Evolutionary conservation across 2,888 invertebrate genomes (phyloP).

Genomic region (Eilema depressum): DNA sequence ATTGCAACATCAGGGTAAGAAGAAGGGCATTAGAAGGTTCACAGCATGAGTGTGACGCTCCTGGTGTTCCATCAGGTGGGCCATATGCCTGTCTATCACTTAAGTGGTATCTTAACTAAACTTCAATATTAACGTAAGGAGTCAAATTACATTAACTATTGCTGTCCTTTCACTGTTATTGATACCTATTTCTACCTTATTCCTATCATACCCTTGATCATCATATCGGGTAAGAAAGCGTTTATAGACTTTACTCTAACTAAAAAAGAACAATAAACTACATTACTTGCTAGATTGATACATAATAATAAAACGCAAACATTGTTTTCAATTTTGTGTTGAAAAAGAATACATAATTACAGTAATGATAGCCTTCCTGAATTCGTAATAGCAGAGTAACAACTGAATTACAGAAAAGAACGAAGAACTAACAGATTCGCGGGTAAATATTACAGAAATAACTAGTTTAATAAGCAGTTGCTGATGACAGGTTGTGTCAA

Average conservation of each 20-base stretch:
- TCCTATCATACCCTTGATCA: background rate
- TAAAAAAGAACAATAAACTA: too few species aligned
- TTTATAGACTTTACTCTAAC: too few species aligned
- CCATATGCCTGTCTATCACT: too few species aligned
- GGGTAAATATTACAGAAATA: conserved; percentile 32
- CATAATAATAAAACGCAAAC: background rate
- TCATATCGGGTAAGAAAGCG: background rate
- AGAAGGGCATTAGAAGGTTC: too few species aligned
- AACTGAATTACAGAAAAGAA: conserved; percentile 34
- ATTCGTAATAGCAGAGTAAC: conserved; percentile 5
- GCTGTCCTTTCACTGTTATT: background rate
- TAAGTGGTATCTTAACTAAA: too few species aligned
- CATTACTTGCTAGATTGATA: too few species aligned
- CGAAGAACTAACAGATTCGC: conserved; percentile 12
- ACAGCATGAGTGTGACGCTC: too few species aligned
- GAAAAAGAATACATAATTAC: background rate
- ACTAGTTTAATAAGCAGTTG: conserved; percentile 43
- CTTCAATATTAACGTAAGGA: too few species aligned
- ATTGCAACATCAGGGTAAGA: too few species aligned
- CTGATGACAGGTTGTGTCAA: conserved; percentile 62
- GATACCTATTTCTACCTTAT: background rate
- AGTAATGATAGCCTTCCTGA: conserved; percentile 5
- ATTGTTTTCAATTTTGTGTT: conserved; percentile 8
- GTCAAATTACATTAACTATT: too few species aligned
- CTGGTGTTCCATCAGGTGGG: too few species aligned